Base-by-base conservation (phyloP, 2,888 invertebrate species). In the Synanthedon formicaeformis region DNA sequence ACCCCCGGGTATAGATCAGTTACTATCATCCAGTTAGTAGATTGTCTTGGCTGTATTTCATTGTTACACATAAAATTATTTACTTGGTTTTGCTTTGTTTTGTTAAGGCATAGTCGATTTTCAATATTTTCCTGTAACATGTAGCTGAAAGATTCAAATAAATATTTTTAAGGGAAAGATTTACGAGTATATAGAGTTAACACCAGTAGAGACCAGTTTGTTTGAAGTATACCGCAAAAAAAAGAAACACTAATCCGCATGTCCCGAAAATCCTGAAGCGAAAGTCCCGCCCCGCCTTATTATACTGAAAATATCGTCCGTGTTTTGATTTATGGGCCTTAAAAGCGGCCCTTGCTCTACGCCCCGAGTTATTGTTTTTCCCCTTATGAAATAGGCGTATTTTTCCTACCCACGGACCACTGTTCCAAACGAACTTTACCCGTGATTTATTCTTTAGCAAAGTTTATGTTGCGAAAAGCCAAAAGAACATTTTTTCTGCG, bases 281-380 rank as follows among this genome's bases (percentile, higher is more conserved):
- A 78, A 80, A 78, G 75, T 75, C 71, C 70, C 73, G 68, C 68
- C 72, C 73, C 63, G 69, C 73, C 74, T 69, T 58, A 58, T 60
- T 73, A 68, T 70, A 68, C 75, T 69, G 73, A 77, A 78, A 81
- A 81, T 81, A 82, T 81, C 77, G 76, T 70, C 73, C 73, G 69
- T 79, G 76, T 78, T 83, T 77, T 86, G 84, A 85, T 86, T 86
- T 86, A 86, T 82, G 80, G 75, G 68, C 74, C 81, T 80, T 81
- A 81, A 84, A 84, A 78, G 74, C 79, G 77, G 75, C 76, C 82
- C 80, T 76, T 75, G 78, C 73, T 73, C 78, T 66, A 64, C 73
- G 74, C 78, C 75, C 74, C 73, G 67, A 76, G 77, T 83, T 83
- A 84, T 84, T 84, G 83, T 84, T 82, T 83, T 78, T 77, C 75